phyloP scores from a whole-genome alignment of 2,888 invertebrate genomes.

The Agonopterix heracliana region DNA sequence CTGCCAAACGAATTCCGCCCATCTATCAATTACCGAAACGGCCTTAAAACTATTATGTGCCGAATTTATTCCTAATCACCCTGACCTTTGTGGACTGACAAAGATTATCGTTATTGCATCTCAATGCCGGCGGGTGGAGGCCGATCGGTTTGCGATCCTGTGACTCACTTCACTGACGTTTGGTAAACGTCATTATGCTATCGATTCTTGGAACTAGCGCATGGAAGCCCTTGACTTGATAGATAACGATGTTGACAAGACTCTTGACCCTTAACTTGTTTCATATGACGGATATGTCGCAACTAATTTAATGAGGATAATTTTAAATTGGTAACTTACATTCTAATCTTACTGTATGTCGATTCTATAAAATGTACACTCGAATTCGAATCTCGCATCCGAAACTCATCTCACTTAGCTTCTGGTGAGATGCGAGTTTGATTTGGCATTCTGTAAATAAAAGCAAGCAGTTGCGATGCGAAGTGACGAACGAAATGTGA shows the following conservation, averaged over 20 bases:
- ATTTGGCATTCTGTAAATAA: no score
- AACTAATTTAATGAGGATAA: not conserved
- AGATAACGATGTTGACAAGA: not conserved
- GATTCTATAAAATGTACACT: no score
- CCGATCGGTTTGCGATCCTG: not conserved
- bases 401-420: no score
- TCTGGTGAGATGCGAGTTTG: no score
- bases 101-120: constrained; percentile 12
- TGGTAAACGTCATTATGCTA: not conserved
- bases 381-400: no score
- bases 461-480: no score
- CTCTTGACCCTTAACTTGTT: not conserved
- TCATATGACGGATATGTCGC: not conserved
- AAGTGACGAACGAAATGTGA: no score
- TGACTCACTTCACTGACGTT: not conserved
- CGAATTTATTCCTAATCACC: constrained; percentile 15
- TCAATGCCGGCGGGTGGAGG: constrained; percentile 7
- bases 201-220: not conserved
- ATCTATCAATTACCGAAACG: constrained; percentile 4
- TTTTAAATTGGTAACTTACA: not conserved
- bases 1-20: not conserved
- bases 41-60: constrained; percentile 13
- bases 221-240: no score
- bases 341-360: not conserved
- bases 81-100: constrained; percentile 13